phyloP scores from a whole-genome alignment of 2,113 vertebrate species.

The Phocoena phocoena region DNA sequence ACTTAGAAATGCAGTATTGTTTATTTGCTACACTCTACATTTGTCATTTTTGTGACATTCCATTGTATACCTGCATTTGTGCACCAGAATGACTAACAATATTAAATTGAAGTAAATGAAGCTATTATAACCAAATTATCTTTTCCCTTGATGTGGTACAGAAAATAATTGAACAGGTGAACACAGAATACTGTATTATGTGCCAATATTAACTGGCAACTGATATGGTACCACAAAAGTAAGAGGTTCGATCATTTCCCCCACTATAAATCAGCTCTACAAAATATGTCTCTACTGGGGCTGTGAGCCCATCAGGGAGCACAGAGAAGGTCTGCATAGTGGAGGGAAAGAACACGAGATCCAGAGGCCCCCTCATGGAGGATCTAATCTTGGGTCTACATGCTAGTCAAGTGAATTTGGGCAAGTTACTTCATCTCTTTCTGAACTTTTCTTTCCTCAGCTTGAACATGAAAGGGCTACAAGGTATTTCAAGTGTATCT shows the following conservation, averaged over 20 bases:
- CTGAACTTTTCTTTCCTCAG: not conserved
- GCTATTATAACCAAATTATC: not conserved
- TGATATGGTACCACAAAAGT: not conserved
- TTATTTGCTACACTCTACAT: not conserved
- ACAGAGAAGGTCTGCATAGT: too few relatives aligned
- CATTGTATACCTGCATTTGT: not conserved
- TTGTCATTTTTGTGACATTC: not conserved
- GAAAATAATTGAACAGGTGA: conserved; percentile 23
- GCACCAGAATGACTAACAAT: not conserved
- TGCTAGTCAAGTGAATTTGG: not conserved
- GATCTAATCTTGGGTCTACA: not conserved
- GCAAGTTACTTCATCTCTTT: not conserved
- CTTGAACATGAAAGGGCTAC: not conserved
- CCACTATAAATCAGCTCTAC: not conserved
- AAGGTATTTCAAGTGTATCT: not conserved
- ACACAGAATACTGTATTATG: not conserved
- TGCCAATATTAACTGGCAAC: conserved; percentile 3
- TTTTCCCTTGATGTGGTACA: not conserved
- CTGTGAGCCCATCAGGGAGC: too few relatives aligned
- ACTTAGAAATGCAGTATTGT: not conserved
- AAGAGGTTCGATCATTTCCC: not conserved
- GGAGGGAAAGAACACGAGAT: not conserved
- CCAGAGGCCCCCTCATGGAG: accelerated
- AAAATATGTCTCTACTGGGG: not conserved
- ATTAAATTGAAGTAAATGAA: conserved; percentile 35